Conservation (phyloP, 2,888 invertebrate species). For the Hypomecis punctinalis region DNA sequence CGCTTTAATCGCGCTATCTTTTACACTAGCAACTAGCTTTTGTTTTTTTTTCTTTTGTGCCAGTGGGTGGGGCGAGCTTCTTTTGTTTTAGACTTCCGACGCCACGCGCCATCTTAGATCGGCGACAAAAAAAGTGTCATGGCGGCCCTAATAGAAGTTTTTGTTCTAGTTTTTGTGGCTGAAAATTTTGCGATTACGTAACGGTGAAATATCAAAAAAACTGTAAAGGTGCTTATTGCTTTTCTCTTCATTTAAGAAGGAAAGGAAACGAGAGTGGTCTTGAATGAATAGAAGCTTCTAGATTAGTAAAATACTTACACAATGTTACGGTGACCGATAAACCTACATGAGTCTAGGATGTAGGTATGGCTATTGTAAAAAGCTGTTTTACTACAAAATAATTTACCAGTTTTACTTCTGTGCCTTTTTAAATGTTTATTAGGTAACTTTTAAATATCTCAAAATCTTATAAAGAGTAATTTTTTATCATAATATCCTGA, state of each 20-base stretch:
- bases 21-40: conserved; percentile 35
- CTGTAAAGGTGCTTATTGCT: not conserved
- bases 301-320: too few species aligned
- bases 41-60: conserved; percentile 48
- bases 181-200: conserved; percentile 37
- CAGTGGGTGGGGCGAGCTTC: conserved; percentile 76
- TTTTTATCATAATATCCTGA: too few species aligned
- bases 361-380: not conserved
- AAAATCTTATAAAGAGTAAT: too few species aligned
- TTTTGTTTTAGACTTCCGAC: conserved; percentile 79
- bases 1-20: conserved; percentile 42
- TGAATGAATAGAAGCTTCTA: too few species aligned
- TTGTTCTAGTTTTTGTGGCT: conserved; percentile 57
- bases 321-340: not conserved
- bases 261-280: not conserved
- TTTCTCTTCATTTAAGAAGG: not conserved
- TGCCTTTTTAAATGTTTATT: too few species aligned
- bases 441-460: too few species aligned
- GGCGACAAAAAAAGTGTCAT: conserved; percentile 81
- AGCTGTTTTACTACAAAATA: too few species aligned
- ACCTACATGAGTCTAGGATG: not conserved
- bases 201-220: conserved; percentile 6
- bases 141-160: conserved; percentile 66
- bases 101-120: conserved; percentile 81
- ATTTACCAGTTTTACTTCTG: too few species aligned